Evolutionary conservation across 2,888 invertebrate genomes (phyloP), one percentile per base, ranked within the genome.

Genomic region (Meteorus colon): DNA sequence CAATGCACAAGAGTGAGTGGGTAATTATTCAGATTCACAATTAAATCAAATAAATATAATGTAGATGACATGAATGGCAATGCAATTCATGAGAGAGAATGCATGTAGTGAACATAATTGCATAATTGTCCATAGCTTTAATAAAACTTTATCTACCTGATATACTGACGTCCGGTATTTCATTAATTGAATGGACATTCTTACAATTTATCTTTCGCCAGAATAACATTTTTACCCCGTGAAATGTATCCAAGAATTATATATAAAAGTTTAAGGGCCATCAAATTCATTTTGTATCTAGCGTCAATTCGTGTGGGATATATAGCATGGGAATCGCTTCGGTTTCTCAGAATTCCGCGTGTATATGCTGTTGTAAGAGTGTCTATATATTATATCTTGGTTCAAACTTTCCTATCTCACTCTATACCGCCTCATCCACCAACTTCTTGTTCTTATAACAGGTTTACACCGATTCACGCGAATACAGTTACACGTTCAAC

Each of bases 401-500:
- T 62, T 62, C 8, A n/a, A n/a, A 31, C 14, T 68, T 48, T 31
- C 16, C 31, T 51, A 29, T 48, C 29, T 31, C 31, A 55, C 24
- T 19, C 55, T 55, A 19, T 55, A 19, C 19, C 55, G 55, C n/a
- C n/a, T 24, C 16, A 48, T 51, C n/a, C 27, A 68, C 48, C 51
- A 62, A 41, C 37, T 62, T 60, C 60, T 71, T 75, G 62, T 75
- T 67, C 65, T 31, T 67, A 60, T 75, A 75, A 75, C 75, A 71
- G 75, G 75, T 75, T 75, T 75, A 75, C 75, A 75, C 75, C 45
- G 75, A 75, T 71, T 71, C 55, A 60, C 34, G 66, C 71, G 29
- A 71, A 71, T 75, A 75, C 71, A 71, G 71, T 75, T 75, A 72
- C 71, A 75, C 41, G 60, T 71, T 62, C 19, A 62, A 41, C 75